Percentiles rank a stretch among this genome's conserved stretches.
These are phyloP conservation scores for Sebastes fasciatus DNA, from an alignment of 2,113 vertebrate genomes.

Conservation along the genomic window DNA sequence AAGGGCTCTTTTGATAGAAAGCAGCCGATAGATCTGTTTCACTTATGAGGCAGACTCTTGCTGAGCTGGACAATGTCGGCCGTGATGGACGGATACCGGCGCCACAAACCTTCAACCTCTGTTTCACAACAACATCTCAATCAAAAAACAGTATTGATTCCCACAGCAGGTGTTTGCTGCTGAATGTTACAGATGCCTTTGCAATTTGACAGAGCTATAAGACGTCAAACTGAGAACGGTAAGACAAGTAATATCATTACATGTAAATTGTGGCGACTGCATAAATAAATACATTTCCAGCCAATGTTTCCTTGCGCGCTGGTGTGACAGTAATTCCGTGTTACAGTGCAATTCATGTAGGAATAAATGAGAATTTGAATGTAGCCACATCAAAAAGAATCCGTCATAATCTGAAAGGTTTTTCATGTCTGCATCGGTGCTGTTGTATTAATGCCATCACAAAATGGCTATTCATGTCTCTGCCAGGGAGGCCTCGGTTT, in stretches of 20 bases:
- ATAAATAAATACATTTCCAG: slow-evolving; percentile 40
- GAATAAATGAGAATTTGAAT: slow-evolving; percentile 50
- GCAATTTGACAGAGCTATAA: neutral
- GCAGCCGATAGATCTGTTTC: slow-evolving; percentile 9
- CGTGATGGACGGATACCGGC: neutral
- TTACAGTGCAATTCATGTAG: slow-evolving; percentile 36
- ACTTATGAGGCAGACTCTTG: slow-evolving; percentile 4
- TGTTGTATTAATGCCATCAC: slow-evolving; percentile 58
- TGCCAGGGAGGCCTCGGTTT: slow-evolving; percentile 58
- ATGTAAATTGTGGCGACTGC: slow-evolving; percentile 32
- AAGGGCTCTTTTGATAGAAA: neutral
- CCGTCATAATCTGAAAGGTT: slow-evolving; percentile 57
- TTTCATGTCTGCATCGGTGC: slow-evolving; percentile 42
- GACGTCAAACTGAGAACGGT: neutral
- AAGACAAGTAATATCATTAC: slow-evolving; percentile 12
- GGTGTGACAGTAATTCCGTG: slow-evolving; percentile 39
- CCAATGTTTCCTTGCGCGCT: slow-evolving; percentile 36
- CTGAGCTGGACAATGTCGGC: neutral
- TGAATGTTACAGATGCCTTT: neutral
- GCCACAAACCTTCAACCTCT: slow-evolving; percentile 5
- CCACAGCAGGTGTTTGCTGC: neutral
- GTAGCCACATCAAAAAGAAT: slow-evolving; percentile 51
- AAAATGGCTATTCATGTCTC: slow-evolving; percentile 65
- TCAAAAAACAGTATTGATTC: slow-evolving; percentile 2
- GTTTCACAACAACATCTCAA: slow-evolving; percentile 15